phyloP scores from a whole-genome alignment of 2,113 vertebrate species.

The Gnathonemus echidnorhynchus region DNA sequence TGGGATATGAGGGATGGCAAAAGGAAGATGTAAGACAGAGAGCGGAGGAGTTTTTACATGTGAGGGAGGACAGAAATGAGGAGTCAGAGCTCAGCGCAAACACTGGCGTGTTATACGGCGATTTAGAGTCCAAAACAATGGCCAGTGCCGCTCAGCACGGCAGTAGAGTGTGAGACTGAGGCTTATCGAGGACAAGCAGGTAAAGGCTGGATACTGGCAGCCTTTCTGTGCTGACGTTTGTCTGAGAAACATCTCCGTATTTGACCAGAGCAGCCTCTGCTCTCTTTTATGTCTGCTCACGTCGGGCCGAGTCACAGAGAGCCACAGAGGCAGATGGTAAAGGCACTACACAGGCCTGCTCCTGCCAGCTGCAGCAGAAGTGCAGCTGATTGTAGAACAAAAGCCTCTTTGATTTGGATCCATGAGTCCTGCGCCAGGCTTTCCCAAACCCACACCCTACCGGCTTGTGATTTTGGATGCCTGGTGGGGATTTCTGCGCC shows the following conservation, averaged over 20 bases:
- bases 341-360: not conserved
- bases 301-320: not conserved
- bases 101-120: not conserved
- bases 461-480: not conserved
- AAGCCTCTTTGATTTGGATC: not conserved
- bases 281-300: not conserved
- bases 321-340: not conserved
- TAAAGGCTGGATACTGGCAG: not conserved
- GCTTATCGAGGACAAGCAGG: not conserved
- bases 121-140: not conserved
- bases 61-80: not conserved
- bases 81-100: not conserved
- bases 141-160: not conserved
- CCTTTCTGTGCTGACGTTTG: not conserved
- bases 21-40: not conserved
- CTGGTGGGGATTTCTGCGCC: not conserved
- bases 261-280: not conserved
- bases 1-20: not conserved
- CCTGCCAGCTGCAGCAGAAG: not conserved
- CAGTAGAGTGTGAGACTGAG: not conserved
- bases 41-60: not conserved
- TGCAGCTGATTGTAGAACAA: not conserved
- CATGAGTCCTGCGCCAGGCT: not conserved
- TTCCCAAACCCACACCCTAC: not conserved
- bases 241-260: not conserved